phyloP scores from a whole-genome alignment of 2,113 vertebrate genomes.

The Corydoras sp. region DNA sequence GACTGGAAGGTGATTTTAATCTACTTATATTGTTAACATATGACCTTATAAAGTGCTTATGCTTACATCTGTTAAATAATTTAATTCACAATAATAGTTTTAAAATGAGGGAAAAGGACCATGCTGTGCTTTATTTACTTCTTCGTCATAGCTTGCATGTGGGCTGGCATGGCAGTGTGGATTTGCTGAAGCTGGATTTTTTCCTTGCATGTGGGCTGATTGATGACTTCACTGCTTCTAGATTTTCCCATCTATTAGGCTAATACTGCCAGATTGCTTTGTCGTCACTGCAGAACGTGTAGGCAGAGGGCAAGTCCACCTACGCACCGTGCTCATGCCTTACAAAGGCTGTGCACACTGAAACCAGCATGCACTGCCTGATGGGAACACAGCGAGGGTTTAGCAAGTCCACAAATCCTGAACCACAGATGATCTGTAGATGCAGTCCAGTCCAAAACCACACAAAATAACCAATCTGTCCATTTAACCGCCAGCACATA shows the following conservation, averaged over 20 bases:
- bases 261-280: neutral
- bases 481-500: too few species aligned
- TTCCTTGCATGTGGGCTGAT: slow-evolving; percentile 5
- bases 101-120: neutral
- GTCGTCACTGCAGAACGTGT: neutral
- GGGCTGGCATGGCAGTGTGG: neutral
- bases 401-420: too few species aligned
- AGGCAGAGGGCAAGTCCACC: neutral
- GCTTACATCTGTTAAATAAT: too few species aligned
- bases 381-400: neutral
- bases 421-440: neutral
- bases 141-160: neutral
- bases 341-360: neutral
- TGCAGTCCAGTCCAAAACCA: neutral
- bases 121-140: neutral
- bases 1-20: too few species aligned
- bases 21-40: too few species aligned
- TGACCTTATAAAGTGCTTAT: too few species aligned
- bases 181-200: slow-evolving; percentile 8
- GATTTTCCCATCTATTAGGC: neutral
- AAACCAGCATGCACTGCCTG: neutral
- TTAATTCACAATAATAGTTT: too few species aligned
- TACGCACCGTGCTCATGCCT: neutral
- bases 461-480: too few species aligned
- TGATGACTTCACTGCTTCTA: slow-evolving; percentile 9